Evolutionary conservation across 2,888 invertebrate genomes (phyloP).

Genomic region (Tenodera sinensis): DNA sequence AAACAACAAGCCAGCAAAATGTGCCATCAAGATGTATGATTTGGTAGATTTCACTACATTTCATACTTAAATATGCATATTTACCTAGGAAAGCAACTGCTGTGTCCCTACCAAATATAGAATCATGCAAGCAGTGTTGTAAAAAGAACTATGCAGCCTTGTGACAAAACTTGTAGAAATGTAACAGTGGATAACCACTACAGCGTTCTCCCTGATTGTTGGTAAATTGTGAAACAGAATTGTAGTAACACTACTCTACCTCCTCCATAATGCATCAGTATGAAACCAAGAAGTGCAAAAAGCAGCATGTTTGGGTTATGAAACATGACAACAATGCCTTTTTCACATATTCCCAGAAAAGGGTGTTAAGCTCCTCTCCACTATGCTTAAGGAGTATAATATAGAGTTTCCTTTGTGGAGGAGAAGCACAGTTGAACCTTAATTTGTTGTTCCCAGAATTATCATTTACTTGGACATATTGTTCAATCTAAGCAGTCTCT

Average conservation of each 20-base stretch:
- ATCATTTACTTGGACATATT: too few species aligned
- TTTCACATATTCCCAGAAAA: constrained; percentile 30
- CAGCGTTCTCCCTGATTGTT: constrained; percentile 13
- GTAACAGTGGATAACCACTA: constrained; percentile 2
- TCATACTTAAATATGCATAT: constrained; percentile 13
- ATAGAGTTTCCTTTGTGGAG: constrained; percentile 27
- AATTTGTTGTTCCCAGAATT: too few species aligned
- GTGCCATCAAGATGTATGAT: neutral
- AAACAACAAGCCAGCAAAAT: constrained; percentile 8
- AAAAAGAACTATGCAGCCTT: neutral
- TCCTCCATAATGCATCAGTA: constrained; percentile 28
- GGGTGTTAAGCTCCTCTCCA: constrained; percentile 28
- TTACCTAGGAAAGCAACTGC: constrained; percentile 1
- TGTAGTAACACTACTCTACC: constrained; percentile 32
- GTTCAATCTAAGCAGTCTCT: too few species aligned
- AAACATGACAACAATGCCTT: neutral
- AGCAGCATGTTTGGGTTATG: constrained; percentile 30
- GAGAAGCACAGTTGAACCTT: neutral
- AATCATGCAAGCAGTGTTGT: neutral
- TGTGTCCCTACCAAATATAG: neutral
- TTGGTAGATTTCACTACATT: neutral
- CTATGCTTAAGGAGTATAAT: constrained; percentile 24
- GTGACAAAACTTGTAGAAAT: neutral
- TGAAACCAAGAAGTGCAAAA: constrained; percentile 17
- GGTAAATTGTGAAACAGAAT: constrained; percentile 27